Base-by-base conservation (phyloP, 2,113 vertebrate genomes). In the Thomomys bottae region DNA sequence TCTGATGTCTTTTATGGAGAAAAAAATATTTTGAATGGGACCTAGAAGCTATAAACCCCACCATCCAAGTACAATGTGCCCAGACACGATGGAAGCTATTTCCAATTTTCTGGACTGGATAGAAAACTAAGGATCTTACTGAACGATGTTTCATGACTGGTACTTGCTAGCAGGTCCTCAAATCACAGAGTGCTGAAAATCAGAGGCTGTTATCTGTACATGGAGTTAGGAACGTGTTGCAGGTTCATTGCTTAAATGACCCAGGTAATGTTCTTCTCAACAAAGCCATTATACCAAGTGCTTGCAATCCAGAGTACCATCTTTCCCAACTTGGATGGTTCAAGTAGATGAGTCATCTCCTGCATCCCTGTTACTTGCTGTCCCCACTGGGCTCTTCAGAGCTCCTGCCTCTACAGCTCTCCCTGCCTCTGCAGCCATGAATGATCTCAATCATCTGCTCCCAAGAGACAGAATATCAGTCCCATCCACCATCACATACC, bases 341-440 rank as follows among this genome's bases (percentile, higher is more conserved):
- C 57, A 5, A 40, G 18, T 6, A 28, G 17, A 1, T 42, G 38
- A 34, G 30, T 42, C 8, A 40, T 14, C 63, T n/a, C 30, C 4
- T 4, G 30, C 0, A 3, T 6, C 40, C 3, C n/a, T 2, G 0
- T 6, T 26, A 18, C 3, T 20, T 18, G 32, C 38, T 32, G 2
- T 0, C 9, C 45, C 79, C 38, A 28, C 4, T 34, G 3, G 54
- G 28, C 45, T 28, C 32, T n/a, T 5, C 32, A n/a, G 14, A 28
- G 12, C 32, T 76, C 21, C n/a, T n/a, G 20, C 26, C 21, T 49
- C 15, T n/a, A n/a, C n/a, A n/a, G n/a, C n/a, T n/a, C n/a, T 17
- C 8, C 9, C 1, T 76, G 1, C 11, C 8, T 34, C 64, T 32
- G 54, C 14, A 86, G 75, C 70, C 32, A 32, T 11, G 28, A 49